These are phyloP conservation scores for Tokudaia muenninki DNA, from an alignment of 2,797 vertebrate genomes.

Conservation along the genomic window DNA sequence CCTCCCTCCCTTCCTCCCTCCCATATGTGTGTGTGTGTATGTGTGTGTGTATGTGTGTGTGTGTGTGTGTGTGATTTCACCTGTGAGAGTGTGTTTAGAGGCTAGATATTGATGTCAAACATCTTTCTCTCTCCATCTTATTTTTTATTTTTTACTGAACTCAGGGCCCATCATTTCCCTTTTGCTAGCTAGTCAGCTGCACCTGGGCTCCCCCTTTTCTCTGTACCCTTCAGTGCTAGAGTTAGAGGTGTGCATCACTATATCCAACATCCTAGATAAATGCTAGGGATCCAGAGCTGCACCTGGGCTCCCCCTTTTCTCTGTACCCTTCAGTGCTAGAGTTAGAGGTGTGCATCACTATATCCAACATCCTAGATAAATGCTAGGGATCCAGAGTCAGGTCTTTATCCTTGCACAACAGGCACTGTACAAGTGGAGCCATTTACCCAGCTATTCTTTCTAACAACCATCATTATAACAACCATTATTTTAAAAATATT, in stretches of 20 bases:
- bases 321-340: not conserved
- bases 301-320: not conserved
- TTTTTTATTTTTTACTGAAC: not conserved
- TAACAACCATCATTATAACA: not conserved
- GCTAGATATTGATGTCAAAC: not conserved
- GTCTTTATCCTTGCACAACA: not conserved
- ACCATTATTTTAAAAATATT: not conserved
- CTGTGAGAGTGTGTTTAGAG: no score
- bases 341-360: not conserved
- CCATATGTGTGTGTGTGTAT: not conserved
- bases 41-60: not conserved
- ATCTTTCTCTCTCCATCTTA: not conserved
- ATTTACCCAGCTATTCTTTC: not conserved
- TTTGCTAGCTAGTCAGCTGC: not conserved
- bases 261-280: not conserved
- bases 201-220: not conserved
- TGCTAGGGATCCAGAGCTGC: not conserved
- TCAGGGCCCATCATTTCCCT: not conserved
- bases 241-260: not conserved
- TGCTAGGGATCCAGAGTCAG: not conserved
- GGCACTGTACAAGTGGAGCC: not conserved
- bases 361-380: not conserved
- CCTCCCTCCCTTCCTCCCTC: no score
- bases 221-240: not conserved
- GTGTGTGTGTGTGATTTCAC: not conserved